Conservation (phyloP, 2,888 invertebrate genomes). For the Xylophagus ater region DNA sequence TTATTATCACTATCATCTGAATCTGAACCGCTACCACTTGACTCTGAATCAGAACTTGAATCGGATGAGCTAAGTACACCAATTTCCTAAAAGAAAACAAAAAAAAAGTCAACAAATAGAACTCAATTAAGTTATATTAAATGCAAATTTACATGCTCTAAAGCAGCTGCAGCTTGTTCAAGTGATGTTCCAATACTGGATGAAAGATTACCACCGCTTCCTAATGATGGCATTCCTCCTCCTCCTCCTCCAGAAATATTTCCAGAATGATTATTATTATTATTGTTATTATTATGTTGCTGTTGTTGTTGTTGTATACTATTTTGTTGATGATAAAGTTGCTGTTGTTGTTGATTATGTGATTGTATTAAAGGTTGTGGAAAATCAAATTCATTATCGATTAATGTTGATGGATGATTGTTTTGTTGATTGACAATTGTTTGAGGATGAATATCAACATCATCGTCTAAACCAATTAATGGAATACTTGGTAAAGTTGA, state of each 20-base stretch:
- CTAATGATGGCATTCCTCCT: too few species aligned
- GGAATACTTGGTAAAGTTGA: slow-evolving; percentile 64
- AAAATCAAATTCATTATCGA: slow-evolving; percentile 24
- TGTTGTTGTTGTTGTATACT: slow-evolving; percentile 6
- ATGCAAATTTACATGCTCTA: slow-evolving; percentile 36
- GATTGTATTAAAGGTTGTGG: slow-evolving; percentile 17
- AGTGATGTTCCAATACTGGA: too few species aligned
- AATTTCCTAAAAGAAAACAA: slow-evolving; percentile 31
- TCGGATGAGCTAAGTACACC: slow-evolving; percentile 35
- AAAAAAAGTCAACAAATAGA: too few species aligned
- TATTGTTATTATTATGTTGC: too few species aligned
- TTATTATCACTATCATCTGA: slow-evolving; percentile 26
- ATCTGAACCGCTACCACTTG: slow-evolving; percentile 36
- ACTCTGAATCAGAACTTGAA: slow-evolving; percentile 37
- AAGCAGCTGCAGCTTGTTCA: slow-evolving; percentile 30
- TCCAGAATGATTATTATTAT: slow-evolving; percentile 13
- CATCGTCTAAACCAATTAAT: slow-evolving; percentile 61
- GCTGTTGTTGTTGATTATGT: slow-evolving; percentile 1
- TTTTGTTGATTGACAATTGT: not conserved
- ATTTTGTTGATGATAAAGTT: slow-evolving; percentile 6
- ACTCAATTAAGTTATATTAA: too few species aligned
- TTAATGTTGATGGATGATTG: slow-evolving; percentile 20
- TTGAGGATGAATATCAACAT: slow-evolving; percentile 23
- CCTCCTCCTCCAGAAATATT: slow-evolving; percentile 19
- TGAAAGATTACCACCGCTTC: too few species aligned